These are phyloP conservation scores for Amblyjoppa fuscipennis DNA, from an alignment of 2,888 invertebrate genomes.

Conservation along the genomic window DNA sequence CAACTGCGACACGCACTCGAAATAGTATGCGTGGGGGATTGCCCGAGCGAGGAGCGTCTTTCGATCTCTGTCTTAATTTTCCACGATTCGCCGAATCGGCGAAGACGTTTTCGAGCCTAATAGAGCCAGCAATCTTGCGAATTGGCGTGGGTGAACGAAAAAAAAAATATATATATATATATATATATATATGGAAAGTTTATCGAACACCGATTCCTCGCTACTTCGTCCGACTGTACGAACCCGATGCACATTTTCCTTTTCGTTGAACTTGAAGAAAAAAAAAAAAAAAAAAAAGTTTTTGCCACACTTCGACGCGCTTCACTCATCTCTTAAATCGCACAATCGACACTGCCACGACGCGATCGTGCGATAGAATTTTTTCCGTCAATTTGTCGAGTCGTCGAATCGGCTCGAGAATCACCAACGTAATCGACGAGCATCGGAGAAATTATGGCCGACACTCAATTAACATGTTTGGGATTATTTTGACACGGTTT, in stretches of 20 bases:
- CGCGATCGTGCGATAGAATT: no score
- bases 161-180: background rate
- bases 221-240: no score
- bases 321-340: no score
- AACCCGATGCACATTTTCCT: background rate
- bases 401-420: no score
- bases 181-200: background rate
- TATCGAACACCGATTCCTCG: background rate
- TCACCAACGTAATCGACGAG: no score
- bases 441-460: no score
- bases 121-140: background rate
- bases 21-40: slow-evolving; percentile 78
- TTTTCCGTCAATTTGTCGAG: no score
- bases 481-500: no score
- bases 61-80: slow-evolving; percentile 37
- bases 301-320: no score
- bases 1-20: slow-evolving; percentile 72
- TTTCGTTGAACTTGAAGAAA: background rate
- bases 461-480: no score
- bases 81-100: background rate
- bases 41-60: slow-evolving; percentile 34
- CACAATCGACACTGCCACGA: no score
- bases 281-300: background rate
- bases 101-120: background rate
- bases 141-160: background rate